These are phyloP conservation scores for Chalcis sispes DNA, from an alignment of 2,888 invertebrate genomes.

Conservation along the genomic window DNA sequence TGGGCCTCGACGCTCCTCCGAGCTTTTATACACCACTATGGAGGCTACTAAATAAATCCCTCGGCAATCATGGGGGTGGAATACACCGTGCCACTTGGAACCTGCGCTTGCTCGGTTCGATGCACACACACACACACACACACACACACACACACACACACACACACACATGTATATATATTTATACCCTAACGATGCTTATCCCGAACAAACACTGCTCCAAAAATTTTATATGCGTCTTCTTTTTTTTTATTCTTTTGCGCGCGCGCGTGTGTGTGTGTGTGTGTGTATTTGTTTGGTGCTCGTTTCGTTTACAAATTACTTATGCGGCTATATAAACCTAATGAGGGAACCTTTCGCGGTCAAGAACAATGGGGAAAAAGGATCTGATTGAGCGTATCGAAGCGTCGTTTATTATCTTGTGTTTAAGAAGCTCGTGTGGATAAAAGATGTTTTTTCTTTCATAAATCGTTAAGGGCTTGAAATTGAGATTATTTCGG, in stretches of 20 bases:
- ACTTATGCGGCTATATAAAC: conserved; percentile 42
- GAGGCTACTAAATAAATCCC: conserved; percentile 48
- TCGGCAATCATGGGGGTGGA: conserved; percentile 52
- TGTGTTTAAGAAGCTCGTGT: too few relatives aligned
- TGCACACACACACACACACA: background rate
- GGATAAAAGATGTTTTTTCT: too few relatives aligned
- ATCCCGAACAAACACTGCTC: conserved; percentile 42
- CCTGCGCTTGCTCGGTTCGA: too few relatives aligned
- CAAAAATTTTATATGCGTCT: background rate
- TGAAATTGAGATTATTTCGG: too few relatives aligned
- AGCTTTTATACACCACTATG: too few relatives aligned
- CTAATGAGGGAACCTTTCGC: conserved; percentile 44
- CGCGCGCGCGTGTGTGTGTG: too few relatives aligned
- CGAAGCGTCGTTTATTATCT: too few relatives aligned
- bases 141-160: background rate
- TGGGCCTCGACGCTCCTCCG: conserved; percentile 12
- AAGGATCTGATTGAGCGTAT: conserved; percentile 2
- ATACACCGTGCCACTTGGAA: conserved; percentile 19
- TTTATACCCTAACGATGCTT: conserved; percentile 45
- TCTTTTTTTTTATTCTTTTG: background rate
- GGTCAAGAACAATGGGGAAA: conserved; percentile 58
- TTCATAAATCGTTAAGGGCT: too few relatives aligned
- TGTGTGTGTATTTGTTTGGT: background rate
- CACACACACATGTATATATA: background rate
- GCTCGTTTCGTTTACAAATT: conserved; percentile 43